Evolutionary conservation across 2,113 vertebrate species (phyloP).

Genomic region (Choloepus hoffmanni): DNA sequence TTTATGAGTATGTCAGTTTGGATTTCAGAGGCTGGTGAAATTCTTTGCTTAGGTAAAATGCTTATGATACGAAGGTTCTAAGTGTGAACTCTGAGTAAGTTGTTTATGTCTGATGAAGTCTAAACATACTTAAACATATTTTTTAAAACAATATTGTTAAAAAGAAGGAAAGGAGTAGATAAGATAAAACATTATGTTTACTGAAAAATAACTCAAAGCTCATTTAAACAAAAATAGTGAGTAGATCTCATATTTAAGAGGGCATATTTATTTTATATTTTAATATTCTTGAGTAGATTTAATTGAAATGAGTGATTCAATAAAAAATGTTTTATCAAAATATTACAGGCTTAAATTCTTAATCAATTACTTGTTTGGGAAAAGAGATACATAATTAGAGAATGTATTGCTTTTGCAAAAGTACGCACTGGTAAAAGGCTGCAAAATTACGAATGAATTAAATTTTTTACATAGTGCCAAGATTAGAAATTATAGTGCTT

Average conservation of each 20-base stretch:
- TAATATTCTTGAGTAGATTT: constrained; percentile 26
- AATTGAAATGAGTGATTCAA: not conserved
- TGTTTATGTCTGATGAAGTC: constrained; percentile 12
- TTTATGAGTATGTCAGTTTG: not conserved
- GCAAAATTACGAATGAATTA: not conserved
- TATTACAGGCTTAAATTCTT: not conserved
- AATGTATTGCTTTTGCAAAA: not conserved
- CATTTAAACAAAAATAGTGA: constrained; percentile 7
- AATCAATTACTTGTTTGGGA: not conserved
- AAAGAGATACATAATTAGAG: not conserved
- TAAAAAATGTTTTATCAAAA: constrained; percentile 42
- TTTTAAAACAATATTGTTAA: not conserved
- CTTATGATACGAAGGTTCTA: not conserved
- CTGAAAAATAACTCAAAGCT: constrained; percentile 26
- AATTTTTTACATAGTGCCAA: not conserved
- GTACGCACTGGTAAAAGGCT: not conserved
- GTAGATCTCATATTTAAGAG: not conserved
- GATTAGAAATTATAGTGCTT: not conserved
- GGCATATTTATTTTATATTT: not conserved
- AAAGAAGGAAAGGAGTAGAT: not conserved
- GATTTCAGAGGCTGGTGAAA: constrained; percentile 3
- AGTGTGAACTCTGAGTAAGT: not conserved
- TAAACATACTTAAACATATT: constrained; percentile 1
- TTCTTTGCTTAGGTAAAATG: constrained; percentile 19
- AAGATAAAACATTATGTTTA: not conserved